Evolutionary conservation across 2,888 invertebrate genomes (phyloP).

Genomic region (Pyrgus malvae): DNA sequence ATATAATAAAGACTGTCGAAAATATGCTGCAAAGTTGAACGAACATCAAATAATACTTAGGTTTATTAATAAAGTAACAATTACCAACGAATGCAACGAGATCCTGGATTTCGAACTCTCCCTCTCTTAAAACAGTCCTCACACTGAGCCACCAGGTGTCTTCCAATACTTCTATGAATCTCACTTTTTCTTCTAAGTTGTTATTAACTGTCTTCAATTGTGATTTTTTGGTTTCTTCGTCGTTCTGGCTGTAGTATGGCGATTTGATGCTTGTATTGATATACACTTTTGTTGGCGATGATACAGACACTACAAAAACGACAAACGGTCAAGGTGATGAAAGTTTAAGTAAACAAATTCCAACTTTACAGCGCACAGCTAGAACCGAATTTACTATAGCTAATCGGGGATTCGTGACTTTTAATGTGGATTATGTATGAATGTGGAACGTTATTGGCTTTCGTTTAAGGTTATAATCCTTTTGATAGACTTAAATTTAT

Average conservation of each 20-base stretch:
- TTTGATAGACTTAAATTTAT: constrained; percentile 8
- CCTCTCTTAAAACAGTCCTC: constrained; percentile 65
- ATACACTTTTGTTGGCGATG: constrained; percentile 81
- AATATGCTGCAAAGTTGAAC: background rate
- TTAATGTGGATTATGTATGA: constrained; percentile 23
- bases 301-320: constrained; percentile 74
- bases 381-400: constrained; percentile 21
- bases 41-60: background rate
- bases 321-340: constrained; percentile 47
- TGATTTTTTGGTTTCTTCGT: constrained; percentile 51
- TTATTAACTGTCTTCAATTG: constrained; percentile 22
- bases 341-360: constrained; percentile 22
- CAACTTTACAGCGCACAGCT: constrained; percentile 16
- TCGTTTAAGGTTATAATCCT: constrained; percentile 2
- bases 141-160: constrained; percentile 65
- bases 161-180: constrained; percentile 61
- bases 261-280: constrained; percentile 69
- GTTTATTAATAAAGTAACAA: background rate
- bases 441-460: constrained; percentile 25
- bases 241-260: constrained; percentile 72
- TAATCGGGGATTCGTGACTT: constrained; percentile 28
- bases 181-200: constrained; percentile 47
- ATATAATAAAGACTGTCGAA: background rate
- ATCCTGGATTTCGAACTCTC: constrained; percentile 77
- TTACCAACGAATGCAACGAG: constrained; percentile 75